Evolutionary conservation across 2,888 invertebrate genomes (phyloP), one percentile per base, ranked within the genome.

Genomic region (Glaucopsyche alexis): DNA sequence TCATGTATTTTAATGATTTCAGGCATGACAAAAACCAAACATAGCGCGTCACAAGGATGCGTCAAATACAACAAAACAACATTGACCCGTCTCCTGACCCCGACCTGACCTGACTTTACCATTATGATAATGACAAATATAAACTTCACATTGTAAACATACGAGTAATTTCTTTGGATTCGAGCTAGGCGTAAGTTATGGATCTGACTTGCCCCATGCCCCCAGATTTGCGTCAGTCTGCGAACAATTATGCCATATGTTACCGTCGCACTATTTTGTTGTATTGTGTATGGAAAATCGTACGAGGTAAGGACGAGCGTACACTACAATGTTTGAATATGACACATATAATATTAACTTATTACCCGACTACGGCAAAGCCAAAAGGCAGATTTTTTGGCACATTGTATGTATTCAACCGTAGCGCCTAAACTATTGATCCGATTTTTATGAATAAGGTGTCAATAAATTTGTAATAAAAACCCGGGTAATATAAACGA

Each of bases 241-340:
- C 80, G 87, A 87, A 89, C 86, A 90, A 91, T 90, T 90, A 90
- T 84, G 82, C 83, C 84, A 85, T 85, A 82, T 83, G 85, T 85
- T 81, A 81, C 79, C 83, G 81, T 82, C 81, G 80, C 78, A 80
- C 82, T 81, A 80, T 83, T 84, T 82, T 75, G 78, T 80, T 82
- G 82, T 84, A 80, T 71, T 71, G 74, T 72, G 75, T 76, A 78
- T 75, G 72, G 73, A 74, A 75, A 71, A 75, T 74, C 76, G 73
- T 72, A 71, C 72, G 73, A 71, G 29, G 29, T 75, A 76, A 77
- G 74, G 78, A 67, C 72, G 74, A 73, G 73, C 75, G 67, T 16
- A 70, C 74, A 76, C 52, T 38, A 42, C 29, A 29, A 29, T 29
- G 42, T 42, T 5, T 55, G 19, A 19, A 55, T 11, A 19, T 60